phyloP scores from a whole-genome alignment of 1,140 invertebrate genomes.

The Ruditapes philippinarum region DNA sequence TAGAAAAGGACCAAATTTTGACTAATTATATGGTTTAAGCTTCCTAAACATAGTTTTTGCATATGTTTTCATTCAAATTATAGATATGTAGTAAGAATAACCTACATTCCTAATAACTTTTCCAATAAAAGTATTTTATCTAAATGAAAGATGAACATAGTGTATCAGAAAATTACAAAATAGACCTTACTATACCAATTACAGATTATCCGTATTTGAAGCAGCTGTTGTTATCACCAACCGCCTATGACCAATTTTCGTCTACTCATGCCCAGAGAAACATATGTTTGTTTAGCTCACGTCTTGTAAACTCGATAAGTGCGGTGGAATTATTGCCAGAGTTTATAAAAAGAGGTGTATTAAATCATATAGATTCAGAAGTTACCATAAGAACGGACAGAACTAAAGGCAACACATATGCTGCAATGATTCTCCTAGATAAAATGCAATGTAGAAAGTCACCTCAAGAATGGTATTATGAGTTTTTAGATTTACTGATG shows the following conservation, averaged over 20 bases:
- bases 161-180: too few species aligned
- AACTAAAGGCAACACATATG: neutral
- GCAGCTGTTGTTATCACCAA: neutral
- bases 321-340: neutral
- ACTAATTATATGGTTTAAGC: too few species aligned
- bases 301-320: neutral
- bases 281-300: neutral
- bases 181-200: too few species aligned
- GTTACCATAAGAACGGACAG: neutral
- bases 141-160: too few species aligned
- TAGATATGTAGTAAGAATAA: too few species aligned
- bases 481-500: neutral
- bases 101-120: too few species aligned
- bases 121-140: too few species aligned
- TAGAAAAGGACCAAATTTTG: too few species aligned
- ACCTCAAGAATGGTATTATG: conserved; percentile 20
- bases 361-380: neutral
- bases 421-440: neutral
- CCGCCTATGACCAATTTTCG: neutral
- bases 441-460: conserved; percentile 10
- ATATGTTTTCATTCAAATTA: too few species aligned
- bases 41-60: too few species aligned
- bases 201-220: neutral
- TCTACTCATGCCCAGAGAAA: neutral
- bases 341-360: neutral